Base-by-base conservation (phyloP, 1,140 invertebrate genomes). In the Drosophila equinoxialis region DNA sequence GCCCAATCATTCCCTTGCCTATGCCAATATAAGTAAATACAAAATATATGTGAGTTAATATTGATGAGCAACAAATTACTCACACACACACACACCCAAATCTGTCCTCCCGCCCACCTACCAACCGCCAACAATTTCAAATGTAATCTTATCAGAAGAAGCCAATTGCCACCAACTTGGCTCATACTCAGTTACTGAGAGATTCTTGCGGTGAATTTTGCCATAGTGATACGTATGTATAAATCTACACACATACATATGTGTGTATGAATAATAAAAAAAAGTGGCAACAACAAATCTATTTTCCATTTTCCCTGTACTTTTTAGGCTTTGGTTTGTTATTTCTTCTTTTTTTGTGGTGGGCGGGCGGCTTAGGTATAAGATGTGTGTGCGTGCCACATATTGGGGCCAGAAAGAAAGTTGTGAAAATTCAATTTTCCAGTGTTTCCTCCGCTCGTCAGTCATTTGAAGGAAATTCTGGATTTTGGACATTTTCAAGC, bases 401-500 rank as follows among this genome's bases (percentile, higher is more conserved):
- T 37, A 71, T 71, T 65, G 37, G 74, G 83, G 65, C 14, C 39
- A 48, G 55, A 42, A 80, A 75, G 80, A 89, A 87, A 87, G 74
- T 89, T 74, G 84, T 62, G 85, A 84, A 87, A 87, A 87, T 87
- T 89, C 74, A 89, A 87, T 87, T 89, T 87, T 89, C 68, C 84
- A 78, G 7, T 55, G 62, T 35, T 39, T 33, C 63, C 51, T 51
- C 33, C 42, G 26, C n/a, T 59, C 23, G 30, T 37, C 35, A 37
- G 41, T 26, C 35, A 45, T 17, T 63, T 1, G 14, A 7, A 17
- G 23, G 14, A n/a, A 42, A 13, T 33, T 58, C 26, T 51, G 14
- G 37, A 71, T 65, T 69, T 55, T 17, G 30, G 72, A 57, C 51
- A 41, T 10, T 57, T 23, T n/a, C 48, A 75, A 35, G 45, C 20